Conservation (phyloP, 2,113 vertebrate genomes). For the Camarhynchus parvulus region DNA sequence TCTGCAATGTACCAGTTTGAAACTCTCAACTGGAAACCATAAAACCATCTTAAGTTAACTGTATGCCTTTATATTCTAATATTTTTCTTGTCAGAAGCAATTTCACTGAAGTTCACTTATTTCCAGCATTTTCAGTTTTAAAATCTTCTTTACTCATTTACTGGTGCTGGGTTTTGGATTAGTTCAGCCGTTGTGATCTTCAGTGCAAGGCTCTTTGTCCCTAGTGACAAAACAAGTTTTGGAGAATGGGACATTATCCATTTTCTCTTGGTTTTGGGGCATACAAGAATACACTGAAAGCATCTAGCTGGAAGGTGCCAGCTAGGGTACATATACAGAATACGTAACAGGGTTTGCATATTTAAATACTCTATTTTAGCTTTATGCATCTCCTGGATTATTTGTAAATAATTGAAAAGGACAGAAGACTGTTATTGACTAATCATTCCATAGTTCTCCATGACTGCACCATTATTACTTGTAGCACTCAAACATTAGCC, state of each 20-base stretch:
- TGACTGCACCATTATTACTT: not conserved
- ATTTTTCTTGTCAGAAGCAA: not conserved
- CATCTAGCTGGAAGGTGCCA: not conserved
- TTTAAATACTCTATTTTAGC: not conserved
- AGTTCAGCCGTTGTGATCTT: not conserved
- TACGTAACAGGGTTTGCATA: not conserved
- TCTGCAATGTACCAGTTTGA: not conserved
- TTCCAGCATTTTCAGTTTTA: not conserved
- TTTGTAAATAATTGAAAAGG: slow-evolving; percentile 39
- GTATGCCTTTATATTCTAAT: not conserved
- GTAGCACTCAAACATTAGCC: not conserved
- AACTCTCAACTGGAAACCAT: not conserved
- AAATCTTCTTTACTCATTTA: not conserved
- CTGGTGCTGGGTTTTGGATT: not conserved
- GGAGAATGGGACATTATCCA: not conserved
- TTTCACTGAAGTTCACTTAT: not conserved
- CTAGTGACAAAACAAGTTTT: not conserved
- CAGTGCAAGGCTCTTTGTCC: not conserved
- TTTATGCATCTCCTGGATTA: not conserved
- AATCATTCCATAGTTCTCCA: not conserved
- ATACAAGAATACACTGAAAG: not conserved
- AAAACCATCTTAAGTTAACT: not conserved
- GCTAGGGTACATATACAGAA: not conserved
- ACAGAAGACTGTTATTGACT: not conserved
- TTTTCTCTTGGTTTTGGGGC: not conserved